Evolutionary conservation across 30 jellyfish, hydroid and myxozoan genomes (phyloP).

Genomic region (Pelagia noctiluca): DNA sequence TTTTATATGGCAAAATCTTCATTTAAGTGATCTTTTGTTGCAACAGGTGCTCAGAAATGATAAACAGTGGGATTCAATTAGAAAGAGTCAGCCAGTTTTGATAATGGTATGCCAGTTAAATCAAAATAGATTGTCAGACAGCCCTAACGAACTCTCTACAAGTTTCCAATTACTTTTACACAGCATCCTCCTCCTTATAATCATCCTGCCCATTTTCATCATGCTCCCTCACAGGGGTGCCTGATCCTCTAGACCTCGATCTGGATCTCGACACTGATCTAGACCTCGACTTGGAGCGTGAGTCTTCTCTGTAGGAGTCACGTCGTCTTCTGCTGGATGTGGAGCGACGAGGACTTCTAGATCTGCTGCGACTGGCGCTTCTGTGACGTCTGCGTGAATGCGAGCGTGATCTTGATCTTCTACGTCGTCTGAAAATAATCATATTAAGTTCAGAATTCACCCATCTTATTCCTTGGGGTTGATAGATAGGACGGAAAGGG

Average conservation of each 20-base stretch:
- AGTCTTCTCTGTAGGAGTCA: slow-evolving; percentile 55
- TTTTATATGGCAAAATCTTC: too few species aligned
- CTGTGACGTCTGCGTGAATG: slow-evolving; percentile 70
- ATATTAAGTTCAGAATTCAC: too few species aligned
- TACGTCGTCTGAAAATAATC: slow-evolving; percentile 79
- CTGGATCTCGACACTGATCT: slow-evolving; percentile 65
- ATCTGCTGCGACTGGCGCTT: slow-evolving; percentile 57
- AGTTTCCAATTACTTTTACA: background rate
- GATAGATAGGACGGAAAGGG: too few species aligned
- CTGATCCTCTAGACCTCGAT: slow-evolving; percentile 74
- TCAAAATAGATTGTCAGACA: too few species aligned
- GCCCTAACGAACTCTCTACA: too few species aligned
- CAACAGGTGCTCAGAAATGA: too few species aligned
- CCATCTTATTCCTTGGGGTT: too few species aligned
- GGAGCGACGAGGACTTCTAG: slow-evolving; percentile 40
- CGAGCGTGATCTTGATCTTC: slow-evolving; percentile 81
- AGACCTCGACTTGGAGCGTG: slow-evolving; percentile 59
- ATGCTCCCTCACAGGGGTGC: slow-evolving; percentile 63
- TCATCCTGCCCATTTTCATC: slow-evolving; percentile 58
- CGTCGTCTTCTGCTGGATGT: slow-evolving; percentile 69
- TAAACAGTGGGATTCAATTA: too few species aligned
- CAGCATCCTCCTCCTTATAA: slow-evolving; percentile 43
- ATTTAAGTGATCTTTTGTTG: too few species aligned
- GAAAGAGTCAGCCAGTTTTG: too few species aligned
- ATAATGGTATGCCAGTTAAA: too few species aligned